A percentile compares a stretch with the other conserved stretches of the same genome.
Evolutionary conservation across 2,797 vertebrate genomes (phyloP).

Genomic region (Helostoma temminkii): DNA sequence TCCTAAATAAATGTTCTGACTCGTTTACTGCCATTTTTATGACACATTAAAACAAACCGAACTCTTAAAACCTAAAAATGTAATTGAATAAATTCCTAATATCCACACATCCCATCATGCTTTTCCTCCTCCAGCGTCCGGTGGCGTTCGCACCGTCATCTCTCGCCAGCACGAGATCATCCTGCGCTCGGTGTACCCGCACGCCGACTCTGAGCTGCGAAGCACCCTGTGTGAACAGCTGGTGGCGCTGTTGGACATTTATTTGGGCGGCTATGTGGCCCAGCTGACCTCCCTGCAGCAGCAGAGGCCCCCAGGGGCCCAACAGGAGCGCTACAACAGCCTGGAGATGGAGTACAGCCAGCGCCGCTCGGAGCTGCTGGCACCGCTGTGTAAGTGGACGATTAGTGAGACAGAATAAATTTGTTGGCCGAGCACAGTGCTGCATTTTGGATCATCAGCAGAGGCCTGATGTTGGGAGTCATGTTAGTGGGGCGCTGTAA

Average conservation of each 20-base stretch:
- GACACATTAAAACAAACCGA: too few relatives aligned
- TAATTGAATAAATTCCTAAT: too few relatives aligned
- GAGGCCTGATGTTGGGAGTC: too few relatives aligned
- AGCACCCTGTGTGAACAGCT: constrained; percentile 90
- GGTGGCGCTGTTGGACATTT: constrained; percentile 90
- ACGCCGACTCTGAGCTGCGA: constrained; percentile 90
- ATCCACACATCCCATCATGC: too few relatives aligned
- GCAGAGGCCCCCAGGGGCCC: constrained; percentile 63
- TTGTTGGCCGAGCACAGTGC: too few relatives aligned
- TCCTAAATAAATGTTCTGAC: too few relatives aligned
- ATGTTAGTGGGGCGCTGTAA: too few relatives aligned
- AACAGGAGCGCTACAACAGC: constrained; percentile 88
- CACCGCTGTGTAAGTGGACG: constrained; percentile 92
- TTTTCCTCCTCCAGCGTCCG: constrained; percentile 81
- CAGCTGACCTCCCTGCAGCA: constrained; percentile 92
- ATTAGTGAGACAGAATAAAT: too few relatives aligned
- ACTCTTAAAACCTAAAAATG: too few relatives aligned
- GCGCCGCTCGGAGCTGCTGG: constrained; percentile 88
- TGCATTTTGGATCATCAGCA: too few relatives aligned
- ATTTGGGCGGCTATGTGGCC: constrained; percentile 89
- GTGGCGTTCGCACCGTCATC: constrained; percentile 85
- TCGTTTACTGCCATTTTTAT: too few relatives aligned
- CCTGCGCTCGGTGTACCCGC: constrained; percentile 90
- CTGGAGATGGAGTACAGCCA: constrained; percentile 94
- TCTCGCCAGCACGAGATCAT: constrained; percentile 88